Evolutionary conservation across 2,113 vertebrate genomes (phyloP).

Genomic region (Actenoides hombroni): DNA sequence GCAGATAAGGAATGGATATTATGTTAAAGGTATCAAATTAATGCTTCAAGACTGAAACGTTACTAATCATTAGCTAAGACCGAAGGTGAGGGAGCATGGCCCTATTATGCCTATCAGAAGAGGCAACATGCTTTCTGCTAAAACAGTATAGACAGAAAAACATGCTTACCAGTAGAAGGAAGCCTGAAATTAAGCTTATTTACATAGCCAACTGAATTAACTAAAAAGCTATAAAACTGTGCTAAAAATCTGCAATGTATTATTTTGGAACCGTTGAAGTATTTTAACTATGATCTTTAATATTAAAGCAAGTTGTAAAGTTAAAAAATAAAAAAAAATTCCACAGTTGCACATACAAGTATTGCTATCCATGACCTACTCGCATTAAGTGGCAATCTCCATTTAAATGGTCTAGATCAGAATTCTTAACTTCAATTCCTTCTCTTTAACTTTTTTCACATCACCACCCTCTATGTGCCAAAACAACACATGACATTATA

Average conservation of each 20-base stretch:
- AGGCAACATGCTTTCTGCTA: background rate
- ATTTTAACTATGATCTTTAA: background rate
- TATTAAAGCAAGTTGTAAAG: background rate
- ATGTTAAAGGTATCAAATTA: background rate
- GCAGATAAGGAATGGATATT: background rate
- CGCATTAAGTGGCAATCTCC: background rate
- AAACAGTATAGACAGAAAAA: background rate
- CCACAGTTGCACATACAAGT: background rate
- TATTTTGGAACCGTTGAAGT: background rate
- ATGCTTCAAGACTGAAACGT: background rate
- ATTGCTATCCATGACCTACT: background rate
- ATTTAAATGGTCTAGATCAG: background rate
- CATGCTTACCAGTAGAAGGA: background rate
- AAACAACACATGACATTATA: slow-evolving; percentile 2
- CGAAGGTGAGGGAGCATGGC: background rate
- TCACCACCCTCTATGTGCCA: background rate
- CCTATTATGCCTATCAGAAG: background rate
- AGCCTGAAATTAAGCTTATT: background rate
- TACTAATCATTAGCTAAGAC: background rate
- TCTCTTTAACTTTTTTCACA: background rate
- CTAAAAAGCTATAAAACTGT: background rate
- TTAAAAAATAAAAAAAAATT: background rate
- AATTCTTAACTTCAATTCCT: background rate
- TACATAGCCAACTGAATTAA: background rate
- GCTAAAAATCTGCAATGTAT: background rate